Evolutionary conservation across 2,888 invertebrate genomes (phyloP).

Genomic region (Brachylomia viminalis): DNA sequence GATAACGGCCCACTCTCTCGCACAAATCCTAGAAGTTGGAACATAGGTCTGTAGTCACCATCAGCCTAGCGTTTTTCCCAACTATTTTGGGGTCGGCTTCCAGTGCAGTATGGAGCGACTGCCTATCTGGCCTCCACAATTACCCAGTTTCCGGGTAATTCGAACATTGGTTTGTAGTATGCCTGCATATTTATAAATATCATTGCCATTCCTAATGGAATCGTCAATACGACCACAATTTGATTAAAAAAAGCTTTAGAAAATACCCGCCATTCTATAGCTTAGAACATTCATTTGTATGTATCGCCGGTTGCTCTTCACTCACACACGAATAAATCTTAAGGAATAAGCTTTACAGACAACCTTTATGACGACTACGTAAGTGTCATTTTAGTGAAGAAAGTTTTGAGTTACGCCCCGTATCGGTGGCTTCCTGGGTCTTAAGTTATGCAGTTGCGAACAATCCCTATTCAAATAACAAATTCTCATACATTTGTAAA

Average conservation of each 20-base stretch:
- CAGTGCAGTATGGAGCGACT: too few species aligned
- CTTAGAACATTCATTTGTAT: neutral
- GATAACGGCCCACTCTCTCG: neutral
- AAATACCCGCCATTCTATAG: neutral
- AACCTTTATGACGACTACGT: neutral
- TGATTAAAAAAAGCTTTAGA: neutral
- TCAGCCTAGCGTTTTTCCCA: too few species aligned
- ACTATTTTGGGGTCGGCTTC: too few species aligned
- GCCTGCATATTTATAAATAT: neutral
- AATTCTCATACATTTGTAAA: too few species aligned
- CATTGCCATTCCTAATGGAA: neutral
- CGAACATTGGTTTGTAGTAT: neutral
- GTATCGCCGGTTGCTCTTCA: neutral
- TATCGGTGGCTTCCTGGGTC: neutral
- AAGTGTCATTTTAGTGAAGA: neutral
- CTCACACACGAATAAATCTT: neutral
- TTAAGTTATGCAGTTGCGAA: neutral
- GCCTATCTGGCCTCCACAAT: too few species aligned
- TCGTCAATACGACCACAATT: neutral
- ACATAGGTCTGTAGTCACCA: too few species aligned
- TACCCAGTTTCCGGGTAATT: too few species aligned
- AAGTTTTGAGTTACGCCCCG: neutral
- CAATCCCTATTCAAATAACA: neutral
- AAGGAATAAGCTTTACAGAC: neutral
- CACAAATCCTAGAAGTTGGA: neutral